Base-by-base conservation (phyloP, 2,797 vertebrate genomes). In the Staurois parvus region DNA sequence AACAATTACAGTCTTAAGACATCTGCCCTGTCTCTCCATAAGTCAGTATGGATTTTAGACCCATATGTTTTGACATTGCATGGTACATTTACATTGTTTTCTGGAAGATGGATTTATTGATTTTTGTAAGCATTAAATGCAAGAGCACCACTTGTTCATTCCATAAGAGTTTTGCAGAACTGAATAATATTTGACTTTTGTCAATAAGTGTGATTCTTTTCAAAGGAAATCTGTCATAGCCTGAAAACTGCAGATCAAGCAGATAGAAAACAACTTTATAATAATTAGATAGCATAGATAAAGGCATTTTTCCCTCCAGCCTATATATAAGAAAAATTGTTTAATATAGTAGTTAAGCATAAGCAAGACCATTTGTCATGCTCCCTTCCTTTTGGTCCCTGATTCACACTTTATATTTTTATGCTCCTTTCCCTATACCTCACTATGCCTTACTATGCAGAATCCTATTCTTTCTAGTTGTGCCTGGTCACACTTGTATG, bases 111-210 rank as follows among this genome's bases (percentile, higher is more conserved):
- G 21, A 34, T 76, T 66, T 67, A 76, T 83, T 83, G 72, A 83
- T 83, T 83, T 69, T 37, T 19, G 8, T 34, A 48, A 83, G 81
- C 73, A 75, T 34, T 68, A 69, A 29, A 68, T 40, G 24, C 72
- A 56, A 68, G 72, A 75, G 29, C 37, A 15, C 76, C 72, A 52
- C 29, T 83, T n/a, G 26, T 66, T 67, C 21, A 83, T 83, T 59
- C 52, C 45, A 1, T 24, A 24, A 59, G 37, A 42, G 73, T 83
- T 40, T 83, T 76, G 62, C 62, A 34, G 21, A 37, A 19, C 66
- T 68, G 67, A 83, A 67, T 48, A 83, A 83, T 66, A 19, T 75
- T 56, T 81, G 79, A 81, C 79, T 72, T 72, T 72, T 15, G 34
- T 81, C 79, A 32, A 80, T 80, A 80, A 81, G 70, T 81, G 15